Evolutionary conservation across 2,113 vertebrate genomes (phyloP).

Genomic region (Megalops atlanticus): DNA sequence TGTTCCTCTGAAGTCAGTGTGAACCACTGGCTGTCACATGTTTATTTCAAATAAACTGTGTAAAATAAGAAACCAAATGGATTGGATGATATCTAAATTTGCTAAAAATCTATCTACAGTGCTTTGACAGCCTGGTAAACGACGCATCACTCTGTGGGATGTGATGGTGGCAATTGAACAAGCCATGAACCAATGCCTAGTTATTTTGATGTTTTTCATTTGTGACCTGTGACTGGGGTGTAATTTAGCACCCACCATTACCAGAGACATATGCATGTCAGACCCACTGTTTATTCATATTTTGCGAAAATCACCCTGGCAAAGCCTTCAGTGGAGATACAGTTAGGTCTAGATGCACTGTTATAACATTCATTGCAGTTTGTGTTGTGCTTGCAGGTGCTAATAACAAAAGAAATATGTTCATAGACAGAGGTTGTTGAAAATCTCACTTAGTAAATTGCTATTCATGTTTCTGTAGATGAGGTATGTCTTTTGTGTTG

Average conservation of each 20-base stretch:
- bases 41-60: background rate
- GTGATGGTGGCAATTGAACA: background rate
- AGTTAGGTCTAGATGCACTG: too few relatives aligned
- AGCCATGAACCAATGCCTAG: background rate
- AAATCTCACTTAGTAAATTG: too few relatives aligned
- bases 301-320: too few relatives aligned
- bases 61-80: background rate
- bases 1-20: background rate
- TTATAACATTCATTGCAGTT: too few relatives aligned
- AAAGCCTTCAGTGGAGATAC: too few relatives aligned
- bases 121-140: conserved; percentile 26
- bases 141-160: conserved; percentile 14
- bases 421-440: too few relatives aligned
- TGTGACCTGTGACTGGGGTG: background rate
- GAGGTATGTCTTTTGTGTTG: too few relatives aligned
- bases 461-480: too few relatives aligned
- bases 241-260: background rate
- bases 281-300: too few relatives aligned
- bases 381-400: too few relatives aligned
- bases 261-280: too few relatives aligned
- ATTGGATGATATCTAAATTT: conserved; percentile 13
- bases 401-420: too few relatives aligned
- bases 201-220: background rate
- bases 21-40: background rate
- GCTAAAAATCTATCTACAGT: background rate